phyloP scores from a whole-genome alignment of 30 jellyfish, hydroid and myxozoan species.

The Hydractinia echinata region DNA sequence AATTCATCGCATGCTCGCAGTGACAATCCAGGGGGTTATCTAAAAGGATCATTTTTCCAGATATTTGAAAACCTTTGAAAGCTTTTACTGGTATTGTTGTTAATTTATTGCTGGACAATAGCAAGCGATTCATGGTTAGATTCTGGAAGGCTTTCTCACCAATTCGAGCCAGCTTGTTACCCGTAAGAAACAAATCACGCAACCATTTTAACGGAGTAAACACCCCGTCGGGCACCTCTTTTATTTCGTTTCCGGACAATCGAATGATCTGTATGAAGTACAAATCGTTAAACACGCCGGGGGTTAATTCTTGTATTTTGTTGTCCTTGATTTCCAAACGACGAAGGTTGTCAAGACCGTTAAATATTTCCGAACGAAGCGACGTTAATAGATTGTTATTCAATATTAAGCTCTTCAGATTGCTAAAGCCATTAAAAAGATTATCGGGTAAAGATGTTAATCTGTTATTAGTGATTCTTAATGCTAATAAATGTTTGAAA shows the following conservation, averaged over 20 bases:
- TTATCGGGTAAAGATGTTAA: neutral
- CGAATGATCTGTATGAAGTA: neutral
- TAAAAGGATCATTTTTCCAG: neutral
- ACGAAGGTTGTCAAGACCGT: neutral
- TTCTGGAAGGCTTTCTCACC: slow-evolving; percentile 5
- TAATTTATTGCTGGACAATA: neutral
- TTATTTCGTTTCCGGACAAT: neutral
- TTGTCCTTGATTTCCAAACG: slow-evolving; percentile 2
- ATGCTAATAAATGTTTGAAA: neutral
- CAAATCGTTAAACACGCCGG: slow-evolving; percentile 14
- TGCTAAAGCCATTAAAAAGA: slow-evolving; percentile 6
- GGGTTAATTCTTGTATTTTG: neutral
- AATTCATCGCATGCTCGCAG: slow-evolving; percentile 13
- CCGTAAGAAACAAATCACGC: slow-evolving; percentile 6
- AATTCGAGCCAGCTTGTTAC: neutral
- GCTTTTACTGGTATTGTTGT: slow-evolving; percentile 6
- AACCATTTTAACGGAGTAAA: slow-evolving; percentile 13
- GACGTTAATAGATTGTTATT: slow-evolving; percentile 5
- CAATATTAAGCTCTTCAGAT: slow-evolving; percentile 9
- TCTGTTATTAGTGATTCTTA: neutral
- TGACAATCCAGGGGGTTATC: slow-evolving; percentile 17
- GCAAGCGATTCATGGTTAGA: neutral
- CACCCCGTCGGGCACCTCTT: slow-evolving; percentile 6
- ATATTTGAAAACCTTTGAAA: neutral
- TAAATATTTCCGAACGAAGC: neutral